Conservation (phyloP, 1,140 invertebrate species). For the Panagrolaimus sp. region DNA sequence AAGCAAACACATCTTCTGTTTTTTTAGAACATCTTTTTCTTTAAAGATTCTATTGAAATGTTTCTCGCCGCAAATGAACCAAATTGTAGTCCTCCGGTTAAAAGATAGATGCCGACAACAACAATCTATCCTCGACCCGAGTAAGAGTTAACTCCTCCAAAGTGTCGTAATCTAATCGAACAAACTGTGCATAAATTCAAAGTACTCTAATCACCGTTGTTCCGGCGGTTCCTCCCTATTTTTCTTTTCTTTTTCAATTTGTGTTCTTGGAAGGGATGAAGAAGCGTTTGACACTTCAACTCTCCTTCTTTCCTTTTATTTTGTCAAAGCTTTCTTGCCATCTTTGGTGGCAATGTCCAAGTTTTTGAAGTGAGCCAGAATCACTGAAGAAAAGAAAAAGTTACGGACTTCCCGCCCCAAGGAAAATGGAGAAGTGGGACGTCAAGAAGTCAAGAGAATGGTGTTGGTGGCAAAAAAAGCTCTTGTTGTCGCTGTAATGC, state of each 20-base stretch:
- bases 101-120: too few relatives aligned
- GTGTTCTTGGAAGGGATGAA: slow-evolving; percentile 8
- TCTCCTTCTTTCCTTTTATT: background rate
- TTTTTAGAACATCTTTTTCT: background rate
- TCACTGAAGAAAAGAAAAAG: background rate
- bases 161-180: slow-evolving; percentile 13
- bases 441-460: slow-evolving; percentile 8
- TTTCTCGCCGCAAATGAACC: too few relatives aligned
- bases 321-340: background rate
- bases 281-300: slow-evolving; percentile 14
- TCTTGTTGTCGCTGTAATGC: slow-evolving; percentile 1
- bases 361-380: slow-evolving; percentile 11
- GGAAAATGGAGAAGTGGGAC: background rate
- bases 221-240: background rate
- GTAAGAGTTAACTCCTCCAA: background rate
- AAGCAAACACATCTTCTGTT: background rate
- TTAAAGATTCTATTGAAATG: background rate
- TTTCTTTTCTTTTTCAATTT: slow-evolving; percentile 13
- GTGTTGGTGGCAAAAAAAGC: slow-evolving; percentile 3
- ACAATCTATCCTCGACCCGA: background rate
- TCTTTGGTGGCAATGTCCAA: slow-evolving; percentile 3
- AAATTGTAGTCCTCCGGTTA: too few relatives aligned
- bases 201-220: slow-evolving; percentile 15
- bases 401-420: background rate
- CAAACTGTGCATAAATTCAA: background rate